Conservation (phyloP, 2,113 vertebrate genomes). For the Oncorhynchus nerka region DNA sequence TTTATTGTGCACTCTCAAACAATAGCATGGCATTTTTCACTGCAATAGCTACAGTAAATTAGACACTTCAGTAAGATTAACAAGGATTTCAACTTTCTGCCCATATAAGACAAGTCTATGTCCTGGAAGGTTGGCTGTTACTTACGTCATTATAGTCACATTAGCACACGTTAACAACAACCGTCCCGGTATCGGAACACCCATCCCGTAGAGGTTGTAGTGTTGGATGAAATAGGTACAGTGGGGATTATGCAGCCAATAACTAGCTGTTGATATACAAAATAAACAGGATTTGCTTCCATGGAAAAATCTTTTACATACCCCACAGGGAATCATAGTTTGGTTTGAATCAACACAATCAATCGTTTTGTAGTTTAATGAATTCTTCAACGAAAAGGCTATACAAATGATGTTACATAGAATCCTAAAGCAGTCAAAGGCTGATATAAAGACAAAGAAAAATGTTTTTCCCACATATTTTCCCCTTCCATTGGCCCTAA, state of each 20-base stretch:
- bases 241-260: not conserved
- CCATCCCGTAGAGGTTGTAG: not conserved
- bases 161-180: too few species aligned
- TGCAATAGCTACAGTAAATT: too few species aligned
- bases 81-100: too few species aligned
- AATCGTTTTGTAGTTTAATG: constrained; percentile 24
- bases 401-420: constrained; percentile 41
- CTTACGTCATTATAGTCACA: too few species aligned
- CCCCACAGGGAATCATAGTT: too few species aligned
- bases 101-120: too few species aligned
- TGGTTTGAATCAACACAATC: not conserved
- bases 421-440: constrained; percentile 23
- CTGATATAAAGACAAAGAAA: constrained; percentile 38
- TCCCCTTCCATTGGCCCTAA: not conserved
- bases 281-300: too few species aligned
- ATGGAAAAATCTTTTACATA: not conserved
- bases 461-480: constrained; percentile 13
- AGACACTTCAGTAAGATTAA: too few species aligned
- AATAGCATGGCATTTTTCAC: too few species aligned
- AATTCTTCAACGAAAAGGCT: constrained; percentile 42
- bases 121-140: too few species aligned
- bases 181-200: too few species aligned
- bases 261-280: not conserved
- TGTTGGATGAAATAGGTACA: not conserved
- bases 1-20: too few species aligned